Evolutionary conservation across 2,888 invertebrate genomes (phyloP), one percentile per base, ranked within the genome.

Genomic region (Nemapogon koenigi): DNA sequence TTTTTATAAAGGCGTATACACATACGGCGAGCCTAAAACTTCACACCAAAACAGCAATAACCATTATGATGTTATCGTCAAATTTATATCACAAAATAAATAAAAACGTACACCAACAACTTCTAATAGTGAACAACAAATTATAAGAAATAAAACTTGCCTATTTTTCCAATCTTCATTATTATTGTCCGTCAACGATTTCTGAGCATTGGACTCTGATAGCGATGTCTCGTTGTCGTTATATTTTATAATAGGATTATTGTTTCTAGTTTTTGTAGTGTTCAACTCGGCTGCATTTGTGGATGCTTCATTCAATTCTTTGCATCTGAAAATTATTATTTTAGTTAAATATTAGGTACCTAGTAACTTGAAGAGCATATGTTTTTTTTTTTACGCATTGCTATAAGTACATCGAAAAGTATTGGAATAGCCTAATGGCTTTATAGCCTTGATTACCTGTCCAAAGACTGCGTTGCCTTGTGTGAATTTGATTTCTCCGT

Each of bases 401-500:
- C n/a, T n/a, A n/a, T n/a, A n/a, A n/a, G n/a, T n/a, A n/a, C n/a
- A n/a, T n/a, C n/a, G n/a, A n/a, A n/a, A n/a, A 22, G 8, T 22
- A 7, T 22, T 8, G 8, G 22, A 22, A 22, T 22, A 7, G 22
- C 6, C 7, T 22, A 22, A 22, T 22, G 22, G 22, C 22, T 2
- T 3, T 26, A 26, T 26, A 11, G 13, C 13, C 26, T 26, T 11
- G 8, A 31, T 19, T 51, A 75, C 76, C 69, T 69, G 46, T 71
- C 85, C 45, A 73, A 62, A 2, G 71, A 68, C 38, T 66, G 75
- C n/a, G 55, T 84, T 30, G 72, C 84, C 63, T 84, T 87, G 57
- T 83, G 88, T 0, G 90, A 90, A 44, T 87, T 85, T 1, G 90
- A 90, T 44, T 85, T 85, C 48, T 91, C 91, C 0, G 90, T 91